Evolutionary conservation across 2,797 vertebrate species (phyloP).

Genomic region (Pagetopsis macropterus): DNA sequence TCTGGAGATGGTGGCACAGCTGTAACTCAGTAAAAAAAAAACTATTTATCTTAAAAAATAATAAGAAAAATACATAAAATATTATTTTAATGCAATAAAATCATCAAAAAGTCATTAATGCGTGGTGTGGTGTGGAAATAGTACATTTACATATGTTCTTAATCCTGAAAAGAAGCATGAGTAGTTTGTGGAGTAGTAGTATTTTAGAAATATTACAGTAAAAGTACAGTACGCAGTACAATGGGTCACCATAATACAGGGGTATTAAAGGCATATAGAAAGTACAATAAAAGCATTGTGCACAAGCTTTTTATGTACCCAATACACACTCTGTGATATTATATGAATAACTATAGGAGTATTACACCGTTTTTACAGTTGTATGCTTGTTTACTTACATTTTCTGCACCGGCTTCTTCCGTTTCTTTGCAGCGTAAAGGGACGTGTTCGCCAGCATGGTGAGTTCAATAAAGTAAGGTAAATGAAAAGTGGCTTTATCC

Average conservation of each 20-base stretch:
- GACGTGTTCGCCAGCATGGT: constrained; percentile 77
- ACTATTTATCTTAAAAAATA: rapidly evolving
- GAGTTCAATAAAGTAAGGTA: constrained; percentile 1
- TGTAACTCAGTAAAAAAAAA: constrained; percentile 6
- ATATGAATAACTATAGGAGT: rapidly evolving
- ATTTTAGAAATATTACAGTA: background rate
- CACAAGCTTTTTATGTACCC: background rate
- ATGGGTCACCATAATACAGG: background rate
- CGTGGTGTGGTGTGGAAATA: no score
- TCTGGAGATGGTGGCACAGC: constrained; percentile 48
- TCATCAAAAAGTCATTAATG: background rate
- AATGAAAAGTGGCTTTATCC: constrained; percentile 24
- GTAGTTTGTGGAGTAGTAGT: background rate
- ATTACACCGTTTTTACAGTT: background rate
- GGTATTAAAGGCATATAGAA: background rate
- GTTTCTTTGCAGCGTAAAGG: constrained; percentile 83
- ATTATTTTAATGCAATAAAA: background rate
- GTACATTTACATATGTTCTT: background rate
- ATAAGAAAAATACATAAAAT: background rate
- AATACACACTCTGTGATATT: rapidly evolving
- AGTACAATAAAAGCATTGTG: background rate
- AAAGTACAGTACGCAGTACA: background rate
- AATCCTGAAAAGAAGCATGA: background rate
- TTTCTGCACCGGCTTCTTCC: constrained; percentile 88
- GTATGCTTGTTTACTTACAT: constrained; percentile 73